Evolutionary conservation across 2,113 vertebrate genomes (phyloP).

Genomic region (Chaetorhynchus papuensis): DNA sequence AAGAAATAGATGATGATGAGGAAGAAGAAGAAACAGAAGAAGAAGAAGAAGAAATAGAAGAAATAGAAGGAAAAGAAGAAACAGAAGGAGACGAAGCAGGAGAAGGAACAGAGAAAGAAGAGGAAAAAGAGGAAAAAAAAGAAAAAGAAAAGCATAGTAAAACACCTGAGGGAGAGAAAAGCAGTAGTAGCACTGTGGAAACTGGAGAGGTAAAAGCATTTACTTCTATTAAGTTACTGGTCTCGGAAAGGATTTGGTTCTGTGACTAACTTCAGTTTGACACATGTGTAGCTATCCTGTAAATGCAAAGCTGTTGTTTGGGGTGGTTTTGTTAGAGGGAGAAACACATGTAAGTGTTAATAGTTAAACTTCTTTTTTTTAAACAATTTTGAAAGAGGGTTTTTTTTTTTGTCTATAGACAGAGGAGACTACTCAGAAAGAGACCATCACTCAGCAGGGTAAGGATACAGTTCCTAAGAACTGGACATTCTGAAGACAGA

Average conservation of each 20-base stretch:
- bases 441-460: constrained; percentile 27
- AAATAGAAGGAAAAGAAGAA: not conserved
- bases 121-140: not conserved
- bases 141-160: not conserved
- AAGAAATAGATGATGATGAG: not conserved
- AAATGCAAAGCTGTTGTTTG: not conserved
- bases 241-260: not conserved
- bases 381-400: not conserved
- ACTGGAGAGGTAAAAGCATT: constrained; percentile 37
- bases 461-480: not conserved
- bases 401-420: constrained; percentile 47
- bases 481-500: not conserved
- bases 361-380: not conserved
- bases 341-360: not conserved
- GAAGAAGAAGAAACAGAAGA: not conserved
- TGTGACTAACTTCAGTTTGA: not conserved
- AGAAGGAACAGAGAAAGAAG: not conserved
- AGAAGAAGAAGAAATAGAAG: not conserved
- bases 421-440: not conserved
- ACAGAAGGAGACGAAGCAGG: not conserved
- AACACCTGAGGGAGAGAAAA: not conserved
- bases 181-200: not conserved
- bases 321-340: not conserved
- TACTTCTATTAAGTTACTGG: not conserved
- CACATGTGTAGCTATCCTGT: not conserved